Evolutionary conservation across 1,140 invertebrate species (phyloP), one percentile per base, ranked within the genome.

Genomic region (Cherax quadricarinatus): DNA sequence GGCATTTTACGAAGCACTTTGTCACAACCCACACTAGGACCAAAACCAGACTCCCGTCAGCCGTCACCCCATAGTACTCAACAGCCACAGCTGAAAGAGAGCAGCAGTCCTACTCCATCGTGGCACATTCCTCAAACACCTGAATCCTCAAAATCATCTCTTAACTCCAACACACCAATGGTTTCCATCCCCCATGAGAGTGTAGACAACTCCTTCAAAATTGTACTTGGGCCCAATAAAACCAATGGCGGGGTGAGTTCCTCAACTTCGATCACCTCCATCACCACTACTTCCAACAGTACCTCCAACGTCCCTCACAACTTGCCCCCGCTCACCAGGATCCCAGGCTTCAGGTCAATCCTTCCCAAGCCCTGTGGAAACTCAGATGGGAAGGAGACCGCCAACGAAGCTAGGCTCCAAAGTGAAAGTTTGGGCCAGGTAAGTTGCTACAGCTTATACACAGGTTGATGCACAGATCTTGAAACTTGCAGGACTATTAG

Each of bases 61-160:
- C 94, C 94, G 80, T 94, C 94, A 30, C 94, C 94, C 91, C 93
- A 94, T 51, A 93, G 89, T 84, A 94, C 94, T 62, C 95, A 94
- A 92, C 80, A 83, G 21, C 89, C 93, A 18, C 94, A 93, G 49
- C 94, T 95, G 30, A 95, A 94, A 86, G 92, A 93, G 24, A 93
- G 93, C 70, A 93, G 84, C 30, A 93, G 92, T 66, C 93, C 93
- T 14, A 93, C 93, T 9, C 93, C 92, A 18, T 93, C 92, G 24
- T 94, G 93, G 93, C 93, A 94, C 83, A 94, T 93, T 60, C 93
- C 93, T 24, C 93, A 94, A 82, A 89, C 92, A 75, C 85, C 82
- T 21, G 88, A 87, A 86, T 92, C 70, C 73, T 89, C 70, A 73
- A 83, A 82, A 78, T 88, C 60, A 78, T 78, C 24, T 57, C 48